Evolutionary conservation across 2,888 invertebrate genomes (phyloP).

Genomic region (Arrhopalites spinosus): DNA sequence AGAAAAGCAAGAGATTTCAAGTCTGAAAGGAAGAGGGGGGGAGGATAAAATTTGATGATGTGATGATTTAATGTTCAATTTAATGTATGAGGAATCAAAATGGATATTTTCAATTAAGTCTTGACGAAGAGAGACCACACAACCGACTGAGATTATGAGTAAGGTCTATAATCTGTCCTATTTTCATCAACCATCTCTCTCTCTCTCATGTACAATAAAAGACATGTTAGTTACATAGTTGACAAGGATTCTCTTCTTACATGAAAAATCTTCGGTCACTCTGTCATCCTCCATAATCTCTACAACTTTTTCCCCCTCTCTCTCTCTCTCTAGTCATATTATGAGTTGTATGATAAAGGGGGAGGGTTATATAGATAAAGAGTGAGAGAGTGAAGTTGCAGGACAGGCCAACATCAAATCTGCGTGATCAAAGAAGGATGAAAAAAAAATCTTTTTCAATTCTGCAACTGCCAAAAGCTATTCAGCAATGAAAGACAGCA

Average conservation of each 20-base stretch:
- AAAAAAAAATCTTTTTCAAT: slow-evolving; percentile 51
- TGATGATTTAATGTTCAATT: slow-evolving; percentile 16
- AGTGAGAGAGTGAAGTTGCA: slow-evolving; percentile 5
- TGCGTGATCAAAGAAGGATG: slow-evolving; percentile 55
- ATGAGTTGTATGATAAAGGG: too few species aligned
- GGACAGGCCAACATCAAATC: slow-evolving; percentile 39
- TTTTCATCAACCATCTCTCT: too few species aligned
- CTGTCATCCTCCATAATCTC: too few species aligned
- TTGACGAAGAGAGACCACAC: slow-evolving; percentile 46
- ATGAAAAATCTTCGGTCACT: too few species aligned
- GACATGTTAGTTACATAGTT: too few species aligned
- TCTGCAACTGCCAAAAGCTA: slow-evolving; percentile 55
- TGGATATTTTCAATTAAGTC: slow-evolving; percentile 49
- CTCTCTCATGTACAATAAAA: too few species aligned
- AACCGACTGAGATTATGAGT: slow-evolving; percentile 33
- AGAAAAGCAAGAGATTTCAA: neutral
- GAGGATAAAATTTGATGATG: slow-evolving; percentile 3
- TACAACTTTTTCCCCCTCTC: too few species aligned
- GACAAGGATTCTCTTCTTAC: too few species aligned
- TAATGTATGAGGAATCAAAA: slow-evolving; percentile 45
- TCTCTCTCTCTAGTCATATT: too few species aligned
- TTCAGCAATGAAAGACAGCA: slow-evolving; percentile 54
- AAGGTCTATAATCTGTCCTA: too few species aligned
- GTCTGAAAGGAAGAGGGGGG: neutral
- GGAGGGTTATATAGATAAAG: neutral